phyloP scores from a whole-genome alignment of 64 coral and sea anemone genomes.

The Catalaphyllia jardinei region DNA sequence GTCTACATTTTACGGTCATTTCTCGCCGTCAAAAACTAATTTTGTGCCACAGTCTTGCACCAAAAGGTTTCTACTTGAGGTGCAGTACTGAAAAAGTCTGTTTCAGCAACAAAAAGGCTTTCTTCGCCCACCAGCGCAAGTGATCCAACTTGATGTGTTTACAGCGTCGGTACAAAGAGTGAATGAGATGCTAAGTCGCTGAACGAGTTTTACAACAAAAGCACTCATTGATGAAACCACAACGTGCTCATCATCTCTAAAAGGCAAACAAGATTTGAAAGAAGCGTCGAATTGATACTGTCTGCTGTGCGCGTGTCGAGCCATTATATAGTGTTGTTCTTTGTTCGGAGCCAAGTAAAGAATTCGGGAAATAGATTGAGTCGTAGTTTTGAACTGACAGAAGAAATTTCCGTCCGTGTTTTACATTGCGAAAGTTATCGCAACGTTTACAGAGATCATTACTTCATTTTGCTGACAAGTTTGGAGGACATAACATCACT shows the following conservation, averaged over 20 bases:
- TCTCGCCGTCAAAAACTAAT: neutral
- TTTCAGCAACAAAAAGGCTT: neutral
- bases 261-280: constrained; percentile 24
- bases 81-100: neutral
- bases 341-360: neutral
- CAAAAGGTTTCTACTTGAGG: neutral
- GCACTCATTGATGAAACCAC: neutral
- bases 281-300: neutral
- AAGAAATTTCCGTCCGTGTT: neutral
- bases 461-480: neutral
- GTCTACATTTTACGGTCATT: neutral
- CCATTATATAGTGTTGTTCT: neutral
- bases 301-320: neutral
- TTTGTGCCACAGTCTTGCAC: neutral
- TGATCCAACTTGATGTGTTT: neutral
- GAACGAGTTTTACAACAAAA: neutral
- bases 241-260: constrained; percentile 6
- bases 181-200: neutral
- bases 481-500: neutral
- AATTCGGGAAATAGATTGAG: neutral
- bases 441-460: neutral
- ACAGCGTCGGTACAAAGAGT: neutral
- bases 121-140: neutral
- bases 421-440: neutral
- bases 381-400: neutral